Evolutionary conservation across 2,888 invertebrate species (phyloP), one percentile per base, ranked within the genome.

Genomic region (Mesorhabditis spiculigera): DNA sequence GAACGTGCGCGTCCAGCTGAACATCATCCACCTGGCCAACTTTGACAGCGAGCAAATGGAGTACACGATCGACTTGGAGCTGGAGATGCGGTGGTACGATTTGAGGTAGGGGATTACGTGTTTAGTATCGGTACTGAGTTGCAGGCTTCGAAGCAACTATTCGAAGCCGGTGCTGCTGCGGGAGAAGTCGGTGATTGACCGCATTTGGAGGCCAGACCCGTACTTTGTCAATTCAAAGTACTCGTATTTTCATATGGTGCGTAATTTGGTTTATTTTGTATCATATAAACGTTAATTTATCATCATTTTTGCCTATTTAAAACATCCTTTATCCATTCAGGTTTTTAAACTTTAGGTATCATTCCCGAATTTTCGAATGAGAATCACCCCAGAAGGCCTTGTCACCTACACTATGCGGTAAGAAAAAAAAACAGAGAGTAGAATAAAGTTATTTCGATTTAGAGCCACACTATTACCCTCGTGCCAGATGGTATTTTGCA

Each of bases 401-500:
- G 84, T 85, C 13, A 76, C 75, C 6, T 85, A 83, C 69, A 80
- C 79, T 4, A 72, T 82, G 68, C 75, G 84, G 84, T 82, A 64
- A 8, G 28, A 28, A 10, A 50, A 50, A n/a, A 50, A n/a, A 50
- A 50, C 3, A 50, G 58, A n/a, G 10, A 50, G n/a, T 13, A n/a
- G 58, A n/a, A 13, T 50, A 13, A 50, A 50, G n/a, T 10, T 10
- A n/a, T 50, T 50, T 50, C 58, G n/a, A 10, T 50, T 71, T 68
- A 84, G 84, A 71, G 76, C 82, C 3, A 81, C 82, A 4, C 76
- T 85, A 13, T 73, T 81, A 10, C 82, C 83, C 42, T 79, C 81
- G 5, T 85, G 85, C 66, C 78, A 78, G 50, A 85, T 85, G 85
- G 79, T 80, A 63, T 85, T 85, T 71, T 85, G 85, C 71, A 72